Conservation (phyloP, 2,113 vertebrate species). For the Plestiodon gilberti region DNA sequence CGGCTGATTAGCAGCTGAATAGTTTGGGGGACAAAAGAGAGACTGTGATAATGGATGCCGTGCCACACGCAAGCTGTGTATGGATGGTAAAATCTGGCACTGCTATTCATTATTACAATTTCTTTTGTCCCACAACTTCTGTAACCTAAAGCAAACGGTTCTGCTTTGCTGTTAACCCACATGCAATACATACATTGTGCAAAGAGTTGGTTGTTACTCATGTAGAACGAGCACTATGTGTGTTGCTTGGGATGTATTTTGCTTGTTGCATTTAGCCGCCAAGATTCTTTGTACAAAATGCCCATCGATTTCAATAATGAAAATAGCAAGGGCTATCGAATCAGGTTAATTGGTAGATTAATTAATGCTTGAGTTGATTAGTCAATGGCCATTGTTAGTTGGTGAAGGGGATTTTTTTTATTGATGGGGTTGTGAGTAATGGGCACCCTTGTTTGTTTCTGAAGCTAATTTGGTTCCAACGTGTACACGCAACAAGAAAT, state of each 20-base stretch:
- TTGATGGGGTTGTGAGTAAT: neutral
- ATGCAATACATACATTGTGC: neutral
- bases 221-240: neutral
- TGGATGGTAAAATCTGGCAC: neutral
- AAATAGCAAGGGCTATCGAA: too few species aligned
- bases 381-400: neutral
- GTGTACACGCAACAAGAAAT: neutral
- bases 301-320: neutral
- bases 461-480: neutral
- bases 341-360: neutral
- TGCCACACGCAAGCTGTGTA: neutral
- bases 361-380: neutral
- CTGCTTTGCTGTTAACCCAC: neutral
- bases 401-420: neutral
- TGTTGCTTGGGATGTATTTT: neutral
- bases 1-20: slow-evolving; percentile 27
- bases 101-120: neutral
- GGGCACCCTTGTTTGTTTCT: neutral
- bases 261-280: neutral
- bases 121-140: neutral
- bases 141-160: neutral
- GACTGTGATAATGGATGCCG: slow-evolving; percentile 19
- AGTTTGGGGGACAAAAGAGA: neutral
- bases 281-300: neutral
- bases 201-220: neutral